Evolutionary conservation across 1,140 invertebrate species (phyloP).

Genomic region (Drosophila melanica): DNA sequence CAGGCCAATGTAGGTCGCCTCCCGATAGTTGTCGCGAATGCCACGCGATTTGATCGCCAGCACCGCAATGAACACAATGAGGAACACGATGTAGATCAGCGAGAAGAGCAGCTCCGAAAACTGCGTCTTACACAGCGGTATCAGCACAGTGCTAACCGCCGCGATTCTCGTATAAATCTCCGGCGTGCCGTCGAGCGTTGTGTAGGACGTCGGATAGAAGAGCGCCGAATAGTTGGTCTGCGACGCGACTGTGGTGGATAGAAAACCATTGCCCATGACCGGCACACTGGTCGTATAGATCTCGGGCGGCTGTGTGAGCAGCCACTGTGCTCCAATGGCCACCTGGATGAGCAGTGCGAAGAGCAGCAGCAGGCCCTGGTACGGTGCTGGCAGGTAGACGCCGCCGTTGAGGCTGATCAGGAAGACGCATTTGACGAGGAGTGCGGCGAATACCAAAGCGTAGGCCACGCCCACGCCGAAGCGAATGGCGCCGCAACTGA

Average conservation of each 20-base stretch:
- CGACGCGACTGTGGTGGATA: conserved; percentile 71
- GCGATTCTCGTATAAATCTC: conserved; percentile 77
- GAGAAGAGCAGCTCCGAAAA: conserved; percentile 90
- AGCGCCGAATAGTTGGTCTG: conserved; percentile 68
- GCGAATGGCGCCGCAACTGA: conserved; percentile 92
- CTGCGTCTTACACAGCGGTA: conserved; percentile 87
- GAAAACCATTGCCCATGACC: conserved; percentile 67
- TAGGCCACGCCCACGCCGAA: conserved; percentile 94
- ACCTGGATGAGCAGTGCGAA: conserved; percentile 96
- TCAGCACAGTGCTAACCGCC: conserved; percentile 74
- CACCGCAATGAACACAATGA: conserved; percentile 93
- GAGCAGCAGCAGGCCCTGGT: conserved; percentile 94
- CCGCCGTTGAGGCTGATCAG: conserved; percentile 95
- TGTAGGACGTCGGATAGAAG: conserved; percentile 82
- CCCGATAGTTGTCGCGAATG: conserved; percentile 96
- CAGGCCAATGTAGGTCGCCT: conserved; percentile 94
- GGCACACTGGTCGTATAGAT: conserved; percentile 85
- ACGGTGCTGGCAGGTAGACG: conserved; percentile 96
- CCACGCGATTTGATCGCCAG: conserved; percentile 93
- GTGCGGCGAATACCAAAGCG: conserved; percentile 94
- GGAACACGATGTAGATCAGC: conserved; percentile 91
- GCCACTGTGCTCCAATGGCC: conserved; percentile 94
- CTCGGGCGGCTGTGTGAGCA: conserved; percentile 89
- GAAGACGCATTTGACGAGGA: conserved; percentile 97
- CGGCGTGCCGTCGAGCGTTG: conserved; percentile 62